These are phyloP conservation scores for Tretioscincus oriximinensis DNA, from an alignment of 2,113 vertebrate species.

Conservation along the genomic window DNA sequence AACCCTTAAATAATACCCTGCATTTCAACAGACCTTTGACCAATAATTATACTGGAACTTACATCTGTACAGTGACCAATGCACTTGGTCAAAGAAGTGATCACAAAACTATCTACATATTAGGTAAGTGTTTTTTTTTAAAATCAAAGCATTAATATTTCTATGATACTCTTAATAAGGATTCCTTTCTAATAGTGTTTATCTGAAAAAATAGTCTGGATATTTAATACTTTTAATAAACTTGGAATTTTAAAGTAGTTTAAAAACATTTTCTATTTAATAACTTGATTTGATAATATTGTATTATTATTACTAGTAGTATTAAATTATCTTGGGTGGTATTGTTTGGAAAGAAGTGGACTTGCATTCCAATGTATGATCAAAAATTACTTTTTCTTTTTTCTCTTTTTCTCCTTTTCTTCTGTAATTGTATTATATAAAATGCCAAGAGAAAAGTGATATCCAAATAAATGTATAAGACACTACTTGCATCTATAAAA, in stretches of 20 bases:
- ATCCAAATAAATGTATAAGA: too few species aligned
- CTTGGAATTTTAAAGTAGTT: neutral
- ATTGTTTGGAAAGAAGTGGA: too few species aligned
- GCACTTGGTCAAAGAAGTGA: constrained; percentile 83
- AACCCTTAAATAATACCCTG: constrained; percentile 83
- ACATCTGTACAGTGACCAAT: constrained; percentile 89
- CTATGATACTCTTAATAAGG: constrained; percentile 8
- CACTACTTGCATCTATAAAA: too few species aligned
- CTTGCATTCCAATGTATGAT: too few species aligned
- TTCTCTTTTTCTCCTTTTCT: too few species aligned
- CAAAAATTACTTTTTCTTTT: too few species aligned
- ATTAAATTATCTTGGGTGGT: too few species aligned
- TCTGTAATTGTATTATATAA: too few species aligned
- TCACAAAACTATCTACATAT: constrained; percentile 86
- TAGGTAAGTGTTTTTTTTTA: constrained; percentile 77
- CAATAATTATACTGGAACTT: constrained; percentile 89
- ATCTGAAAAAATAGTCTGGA: neutral
- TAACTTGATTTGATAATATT: too few species aligned
- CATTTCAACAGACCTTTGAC: constrained; percentile 85
- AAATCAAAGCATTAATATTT: constrained; percentile 5
- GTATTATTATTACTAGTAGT: neutral
- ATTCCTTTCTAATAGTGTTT: neutral
- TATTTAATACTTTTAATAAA: neutral
- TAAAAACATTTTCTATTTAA: too few species aligned
- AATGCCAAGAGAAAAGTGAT: too few species aligned